phyloP scores from a whole-genome alignment of 37 sponge, comb jelly and placozoan genomes.

The Theonella swinhoei region DNA sequence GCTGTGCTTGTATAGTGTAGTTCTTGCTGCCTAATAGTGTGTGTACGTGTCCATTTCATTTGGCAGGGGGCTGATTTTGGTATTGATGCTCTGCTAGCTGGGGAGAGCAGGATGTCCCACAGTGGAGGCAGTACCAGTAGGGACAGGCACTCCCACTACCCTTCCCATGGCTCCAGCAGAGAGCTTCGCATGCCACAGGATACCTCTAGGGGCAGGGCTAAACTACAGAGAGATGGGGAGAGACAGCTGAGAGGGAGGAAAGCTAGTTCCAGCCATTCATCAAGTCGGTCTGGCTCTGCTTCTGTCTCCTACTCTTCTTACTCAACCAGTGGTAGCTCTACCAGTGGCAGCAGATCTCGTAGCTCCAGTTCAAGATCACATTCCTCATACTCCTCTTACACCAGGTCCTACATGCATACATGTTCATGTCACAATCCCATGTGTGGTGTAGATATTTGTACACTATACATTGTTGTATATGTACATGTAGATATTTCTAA shows the following conservation, averaged over 20 bases:
- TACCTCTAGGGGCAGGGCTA: no score
- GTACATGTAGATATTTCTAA: no score
- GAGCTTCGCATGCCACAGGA: no score
- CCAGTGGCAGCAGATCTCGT: slow-evolving; percentile 8
- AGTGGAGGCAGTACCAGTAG: not conserved
- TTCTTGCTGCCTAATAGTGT: no score
- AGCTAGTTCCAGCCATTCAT: not conserved
- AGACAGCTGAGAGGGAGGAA: not conserved
- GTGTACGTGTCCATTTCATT: no score
- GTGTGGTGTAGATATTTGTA: not conserved
- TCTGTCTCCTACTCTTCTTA: not conserved
- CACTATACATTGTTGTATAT: not conserved
- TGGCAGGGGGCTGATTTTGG: not conserved
- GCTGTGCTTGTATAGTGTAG: no score
- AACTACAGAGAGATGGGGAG: not conserved
- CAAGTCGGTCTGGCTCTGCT: not conserved
- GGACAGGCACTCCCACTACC: not conserved
- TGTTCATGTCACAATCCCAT: no score
- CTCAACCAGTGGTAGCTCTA: not conserved
- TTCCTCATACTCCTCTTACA: not conserved
- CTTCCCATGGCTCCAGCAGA: not conserved
- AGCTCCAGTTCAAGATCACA: not conserved
- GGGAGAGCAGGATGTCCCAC: not conserved
- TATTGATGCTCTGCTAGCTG: not conserved
- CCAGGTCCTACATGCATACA: no score